Evolutionary conservation across 2,888 invertebrate species (phyloP).

Genomic region (Oasisia sp.): DNA sequence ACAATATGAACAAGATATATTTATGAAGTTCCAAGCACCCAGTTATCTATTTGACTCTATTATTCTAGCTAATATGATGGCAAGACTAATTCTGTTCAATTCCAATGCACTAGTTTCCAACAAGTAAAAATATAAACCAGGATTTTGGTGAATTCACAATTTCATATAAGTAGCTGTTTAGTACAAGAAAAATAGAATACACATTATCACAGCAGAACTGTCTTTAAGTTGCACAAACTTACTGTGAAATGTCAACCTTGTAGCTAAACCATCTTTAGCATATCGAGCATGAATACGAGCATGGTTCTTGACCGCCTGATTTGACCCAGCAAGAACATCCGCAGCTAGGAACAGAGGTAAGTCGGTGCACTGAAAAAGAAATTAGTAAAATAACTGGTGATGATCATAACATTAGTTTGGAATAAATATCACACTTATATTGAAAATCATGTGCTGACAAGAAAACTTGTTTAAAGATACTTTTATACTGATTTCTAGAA

Average conservation of each 20-base stretch:
- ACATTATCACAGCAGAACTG: background rate
- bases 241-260: slow-evolving; percentile 49
- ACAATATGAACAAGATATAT: too few species aligned
- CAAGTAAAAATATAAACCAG: background rate
- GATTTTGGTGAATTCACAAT: background rate
- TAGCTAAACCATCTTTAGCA: slow-evolving; percentile 48
- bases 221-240: background rate
- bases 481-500: too few species aligned
- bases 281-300: slow-evolving; percentile 48
- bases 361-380: slow-evolving; percentile 28
- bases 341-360: slow-evolving; percentile 48
- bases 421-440: slow-evolving; percentile 7
- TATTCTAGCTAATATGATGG: too few species aligned
- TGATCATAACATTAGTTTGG: slow-evolving; percentile 14
- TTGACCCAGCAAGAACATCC: slow-evolving; percentile 48
- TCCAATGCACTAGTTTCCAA: background rate
- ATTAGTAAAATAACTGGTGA: background rate
- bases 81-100: background rate
- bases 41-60: too few species aligned
- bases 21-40: too few species aligned
- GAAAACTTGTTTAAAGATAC: too few species aligned
- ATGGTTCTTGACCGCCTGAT: slow-evolving; percentile 44
- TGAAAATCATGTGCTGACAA: too few species aligned
- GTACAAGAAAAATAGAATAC: background rate
- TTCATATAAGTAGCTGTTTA: background rate